phyloP scores from a whole-genome alignment of 2,113 vertebrate species.

The Cyphomyrus plagiostoma region DNA sequence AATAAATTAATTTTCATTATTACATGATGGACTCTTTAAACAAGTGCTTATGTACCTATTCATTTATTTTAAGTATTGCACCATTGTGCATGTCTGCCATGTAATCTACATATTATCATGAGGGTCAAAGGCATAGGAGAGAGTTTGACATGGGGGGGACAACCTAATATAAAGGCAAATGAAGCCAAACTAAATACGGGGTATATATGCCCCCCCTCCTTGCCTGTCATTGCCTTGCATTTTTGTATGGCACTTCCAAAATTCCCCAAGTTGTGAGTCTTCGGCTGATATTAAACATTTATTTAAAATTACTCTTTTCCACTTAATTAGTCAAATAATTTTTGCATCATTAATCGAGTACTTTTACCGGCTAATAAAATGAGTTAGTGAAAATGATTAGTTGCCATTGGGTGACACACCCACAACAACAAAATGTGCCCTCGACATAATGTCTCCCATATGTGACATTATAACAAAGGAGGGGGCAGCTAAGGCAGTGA shows the following conservation, averaged over 20 bases:
- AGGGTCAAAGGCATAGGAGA: slow-evolving; percentile 8
- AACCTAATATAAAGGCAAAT: neutral
- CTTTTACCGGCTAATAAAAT: neutral
- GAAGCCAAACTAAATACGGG: neutral
- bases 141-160: neutral
- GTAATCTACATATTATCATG: slow-evolving; percentile 49
- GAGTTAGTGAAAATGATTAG: too few species aligned
- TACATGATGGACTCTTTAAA: slow-evolving; percentile 32
- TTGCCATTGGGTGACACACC: too few species aligned
- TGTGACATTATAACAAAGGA: too few species aligned
- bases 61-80: slow-evolving; percentile 55
- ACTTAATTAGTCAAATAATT: slow-evolving; percentile 45
- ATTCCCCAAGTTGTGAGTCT: slow-evolving; percentile 39
- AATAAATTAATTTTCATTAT: slow-evolving; percentile 21
- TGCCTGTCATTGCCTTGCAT: slow-evolving; percentile 31
- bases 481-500: too few species aligned
- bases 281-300: slow-evolving; percentile 45
- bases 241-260: slow-evolving; percentile 25
- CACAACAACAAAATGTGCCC: too few species aligned
- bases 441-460: too few species aligned
- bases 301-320: slow-evolving; percentile 54
- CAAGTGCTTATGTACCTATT: slow-evolving; percentile 53
- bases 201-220: neutral
- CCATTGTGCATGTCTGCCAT: slow-evolving; percentile 63
- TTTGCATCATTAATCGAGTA: neutral